These are phyloP conservation scores for Mesorhabditis spiculigera DNA, from an alignment of 2,888 invertebrate species.

Conservation along the genomic window DNA sequence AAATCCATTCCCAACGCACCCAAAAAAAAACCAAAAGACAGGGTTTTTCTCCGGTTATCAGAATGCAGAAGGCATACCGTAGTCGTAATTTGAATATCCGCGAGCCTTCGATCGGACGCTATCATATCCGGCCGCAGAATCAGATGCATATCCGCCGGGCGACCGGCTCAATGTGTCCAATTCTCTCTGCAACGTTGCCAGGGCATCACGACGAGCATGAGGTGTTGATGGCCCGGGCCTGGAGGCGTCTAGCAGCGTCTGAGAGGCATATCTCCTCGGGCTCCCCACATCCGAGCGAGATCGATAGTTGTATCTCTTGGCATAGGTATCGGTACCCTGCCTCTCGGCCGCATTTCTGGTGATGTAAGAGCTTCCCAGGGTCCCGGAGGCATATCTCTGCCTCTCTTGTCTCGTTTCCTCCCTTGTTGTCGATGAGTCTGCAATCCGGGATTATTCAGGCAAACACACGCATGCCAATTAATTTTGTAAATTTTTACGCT, in stretches of 20 bases:
- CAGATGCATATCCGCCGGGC: constrained; percentile 43
- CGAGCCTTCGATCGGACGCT: constrained; percentile 41
- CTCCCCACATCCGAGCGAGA: constrained; percentile 53
- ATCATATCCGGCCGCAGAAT: constrained; percentile 50
- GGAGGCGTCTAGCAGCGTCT: constrained; percentile 56
- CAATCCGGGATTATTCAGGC: background rate
- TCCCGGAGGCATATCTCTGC: constrained; percentile 47
- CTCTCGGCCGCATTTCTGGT: constrained; percentile 35
- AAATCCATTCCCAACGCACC: too few relatives aligned
- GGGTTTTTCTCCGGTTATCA: background rate
- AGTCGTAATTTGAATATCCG: constrained; percentile 53
- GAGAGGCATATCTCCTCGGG: constrained; percentile 54
- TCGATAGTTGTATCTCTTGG: constrained; percentile 57
- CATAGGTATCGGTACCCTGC: constrained; percentile 42
- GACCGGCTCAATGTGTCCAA: constrained; percentile 55
- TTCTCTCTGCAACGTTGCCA: constrained; percentile 57
- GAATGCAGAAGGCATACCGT: constrained; percentile 42
- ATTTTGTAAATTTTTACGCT: too few relatives aligned
- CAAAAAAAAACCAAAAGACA: background rate
- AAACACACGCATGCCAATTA: too few relatives aligned
- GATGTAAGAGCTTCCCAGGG: constrained; percentile 43
- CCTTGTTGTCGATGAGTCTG: constrained; percentile 16
- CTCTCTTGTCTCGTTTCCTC: constrained; percentile 19
- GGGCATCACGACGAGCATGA: constrained; percentile 52
- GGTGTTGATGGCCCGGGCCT: constrained; percentile 58